These are phyloP conservation scores for Phrynocephalus guinanensis DNA, from an alignment of 2,797 vertebrate genomes.

Conservation along the genomic window DNA sequence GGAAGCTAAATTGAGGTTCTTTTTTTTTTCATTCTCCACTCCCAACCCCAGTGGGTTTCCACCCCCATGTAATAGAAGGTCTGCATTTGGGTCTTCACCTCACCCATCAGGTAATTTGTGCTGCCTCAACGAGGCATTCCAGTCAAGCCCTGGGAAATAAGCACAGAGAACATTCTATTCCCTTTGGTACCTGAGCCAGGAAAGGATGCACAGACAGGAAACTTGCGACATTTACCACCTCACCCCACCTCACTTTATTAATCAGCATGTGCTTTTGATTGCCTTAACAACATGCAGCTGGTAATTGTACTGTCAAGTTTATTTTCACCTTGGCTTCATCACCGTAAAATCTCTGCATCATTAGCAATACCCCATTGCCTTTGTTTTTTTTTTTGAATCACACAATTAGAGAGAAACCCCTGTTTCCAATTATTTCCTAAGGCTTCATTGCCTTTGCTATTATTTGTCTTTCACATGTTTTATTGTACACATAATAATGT, in stretches of 20 bases:
- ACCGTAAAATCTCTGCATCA: not conserved
- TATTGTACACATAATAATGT: not conserved
- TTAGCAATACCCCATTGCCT: slow-evolving; percentile 16
- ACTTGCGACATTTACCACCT: not conserved
- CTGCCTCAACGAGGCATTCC: not conserved
- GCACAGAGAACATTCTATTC: not conserved
- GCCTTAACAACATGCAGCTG: not conserved
- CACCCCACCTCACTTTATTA: not conserved
- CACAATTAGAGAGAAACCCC: not conserved
- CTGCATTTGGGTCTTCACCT: not conserved
- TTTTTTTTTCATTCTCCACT: not conserved
- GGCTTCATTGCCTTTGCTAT: slow-evolving; percentile 30
- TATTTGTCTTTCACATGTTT: slow-evolving; percentile 24
- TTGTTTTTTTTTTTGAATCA: not conserved
- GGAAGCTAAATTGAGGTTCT: not conserved
- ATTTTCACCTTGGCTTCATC: not conserved
- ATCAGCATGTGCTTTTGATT: not conserved
- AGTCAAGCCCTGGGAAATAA: not conserved
- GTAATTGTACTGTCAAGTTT: not conserved
- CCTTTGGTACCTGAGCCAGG: not conserved
- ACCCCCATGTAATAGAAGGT: not conserved
- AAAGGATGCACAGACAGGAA: not conserved
- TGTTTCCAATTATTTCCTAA: slow-evolving; percentile 30
- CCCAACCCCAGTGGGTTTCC: no score
- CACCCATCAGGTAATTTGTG: not conserved